phyloP scores from a whole-genome alignment of 37 sponge, comb jelly and placozoan species.

The Cliona cf. orientalis region DNA sequence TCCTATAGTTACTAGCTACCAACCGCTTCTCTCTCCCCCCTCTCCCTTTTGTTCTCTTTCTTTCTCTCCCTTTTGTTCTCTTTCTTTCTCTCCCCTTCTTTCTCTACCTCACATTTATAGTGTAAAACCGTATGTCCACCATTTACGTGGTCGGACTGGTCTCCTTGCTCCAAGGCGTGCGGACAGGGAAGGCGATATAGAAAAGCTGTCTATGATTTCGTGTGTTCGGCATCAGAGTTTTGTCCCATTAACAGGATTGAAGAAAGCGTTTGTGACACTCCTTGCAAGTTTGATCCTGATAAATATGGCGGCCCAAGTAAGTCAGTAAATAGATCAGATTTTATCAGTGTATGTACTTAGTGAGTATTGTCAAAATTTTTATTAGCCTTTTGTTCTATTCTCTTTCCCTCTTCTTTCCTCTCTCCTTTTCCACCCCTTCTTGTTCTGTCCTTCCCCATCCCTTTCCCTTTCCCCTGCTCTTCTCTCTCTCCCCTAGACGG shows the following conservation, averaged over 20 bases:
- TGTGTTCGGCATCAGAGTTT: slow-evolving; percentile 14
- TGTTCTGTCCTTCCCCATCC: background rate
- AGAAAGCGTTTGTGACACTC: slow-evolving; percentile 35
- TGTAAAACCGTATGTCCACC: slow-evolving; percentile 58
- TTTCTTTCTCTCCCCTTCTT: background rate
- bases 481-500: slow-evolving; percentile 20
- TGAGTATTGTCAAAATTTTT: too few species aligned
- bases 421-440: background rate
- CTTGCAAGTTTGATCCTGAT: slow-evolving; percentile 42
- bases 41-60: slow-evolving; percentile 8
- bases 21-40: background rate
- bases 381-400: background rate
- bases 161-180: slow-evolving; percentile 47
- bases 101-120: slow-evolving; percentile 4
- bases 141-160: slow-evolving; percentile 44
- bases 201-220: slow-evolving; percentile 41
- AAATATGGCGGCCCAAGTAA: slow-evolving; percentile 51
- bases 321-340: background rate
- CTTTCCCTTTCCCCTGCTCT: background rate
- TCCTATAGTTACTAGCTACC: background rate
- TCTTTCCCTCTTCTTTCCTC: slow-evolving; percentile 18
- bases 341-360: too few species aligned
- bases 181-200: slow-evolving; percentile 43
- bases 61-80: background rate
- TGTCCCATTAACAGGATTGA: slow-evolving; percentile 38